phyloP scores from a whole-genome alignment of 2,888 invertebrate genomes.

The Carpatolechia fugitivella region DNA sequence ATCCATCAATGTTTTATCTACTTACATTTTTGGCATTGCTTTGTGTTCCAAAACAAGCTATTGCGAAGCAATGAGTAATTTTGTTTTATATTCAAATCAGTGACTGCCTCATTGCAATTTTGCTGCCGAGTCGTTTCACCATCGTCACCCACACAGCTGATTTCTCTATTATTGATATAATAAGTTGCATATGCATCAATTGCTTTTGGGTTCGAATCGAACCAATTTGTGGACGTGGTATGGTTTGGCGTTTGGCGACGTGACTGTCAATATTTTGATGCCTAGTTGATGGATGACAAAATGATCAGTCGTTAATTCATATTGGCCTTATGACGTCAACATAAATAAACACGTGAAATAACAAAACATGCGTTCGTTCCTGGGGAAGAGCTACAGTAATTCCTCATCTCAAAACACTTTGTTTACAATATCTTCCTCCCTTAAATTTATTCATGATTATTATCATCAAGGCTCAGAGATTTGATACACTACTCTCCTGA shows the following conservation, averaged over 20 bases:
- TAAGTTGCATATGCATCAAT: constrained; percentile 44
- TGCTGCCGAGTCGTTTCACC: constrained; percentile 49
- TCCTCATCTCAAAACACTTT: too few relatives aligned
- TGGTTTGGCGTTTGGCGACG: constrained; percentile 41
- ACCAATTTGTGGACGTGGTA: constrained; percentile 14
- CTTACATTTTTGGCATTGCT: constrained; percentile 12
- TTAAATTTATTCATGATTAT: not conserved
- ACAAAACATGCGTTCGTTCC: too few relatives aligned
- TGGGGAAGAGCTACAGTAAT: too few relatives aligned
- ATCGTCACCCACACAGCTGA: constrained; percentile 59
- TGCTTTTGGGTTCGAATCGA: constrained; percentile 47
- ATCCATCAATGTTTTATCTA: not conserved
- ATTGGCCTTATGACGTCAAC: too few relatives aligned
- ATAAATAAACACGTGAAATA: too few relatives aligned
- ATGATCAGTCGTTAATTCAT: too few relatives aligned
- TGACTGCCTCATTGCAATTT: constrained; percentile 53
- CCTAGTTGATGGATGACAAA: too few relatives aligned
- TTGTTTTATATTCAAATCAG: constrained; percentile 52
- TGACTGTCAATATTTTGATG: not conserved
- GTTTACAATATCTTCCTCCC: too few relatives aligned
- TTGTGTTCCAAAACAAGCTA: constrained; percentile 18
- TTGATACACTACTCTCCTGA: constrained; percentile 10
- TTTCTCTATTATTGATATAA: constrained; percentile 70
- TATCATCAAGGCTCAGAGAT: constrained; percentile 7
- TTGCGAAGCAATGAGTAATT: constrained; percentile 17